Evolutionary conservation across 1,140 invertebrate genomes (phyloP), one percentile per base, ranked within the genome.

Genomic region (Diabrotica virgifera): DNA sequence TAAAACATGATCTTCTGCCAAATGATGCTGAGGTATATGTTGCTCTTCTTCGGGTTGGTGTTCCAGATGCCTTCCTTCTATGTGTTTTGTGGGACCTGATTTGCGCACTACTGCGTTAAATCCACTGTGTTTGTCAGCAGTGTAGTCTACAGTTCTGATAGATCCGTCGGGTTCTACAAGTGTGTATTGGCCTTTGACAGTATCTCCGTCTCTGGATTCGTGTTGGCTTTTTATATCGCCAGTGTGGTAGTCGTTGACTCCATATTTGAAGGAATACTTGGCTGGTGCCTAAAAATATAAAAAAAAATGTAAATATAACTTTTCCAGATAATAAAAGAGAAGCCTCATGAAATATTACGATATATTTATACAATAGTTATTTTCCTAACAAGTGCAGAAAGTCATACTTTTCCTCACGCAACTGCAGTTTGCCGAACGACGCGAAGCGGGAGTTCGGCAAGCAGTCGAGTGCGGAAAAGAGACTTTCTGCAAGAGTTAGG

Each of bases 161-260:
- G 86, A 85, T 57, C 88, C 87, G 57, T 89, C 88, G 8, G 87
- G 83, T 68, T 89, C 66, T 36, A 78, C 72, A 55, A 83, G 75
- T 8, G 84, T 85, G 78, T 89, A 89, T 69, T 85, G 82, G 38
- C 88, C 88, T 36, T 80, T 80, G 10, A 89, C 87, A 0, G 83
- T 82, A 69, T 89, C 87, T 40, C 88, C 88, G 60, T 87, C 83
- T 14, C 87, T 82, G 59, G 80, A 83, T 76, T 89, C 87, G 67
- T 87, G 83, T 65, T 87, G 86, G 68, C 84, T 85, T 75, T 89
- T 86, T 62, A 82, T 82, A 75, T 89, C 85, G 50, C 88, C 86
- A 64, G 83, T 87, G 69, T 84, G 81, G 6, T 85, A 84, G 76
- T 89, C 87, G 63, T 86, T 83, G 10, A 88, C 85, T 46, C 86